Evolutionary conservation across 2,113 vertebrate species (phyloP).

Genomic region (Ceyx margarethae): DNA sequence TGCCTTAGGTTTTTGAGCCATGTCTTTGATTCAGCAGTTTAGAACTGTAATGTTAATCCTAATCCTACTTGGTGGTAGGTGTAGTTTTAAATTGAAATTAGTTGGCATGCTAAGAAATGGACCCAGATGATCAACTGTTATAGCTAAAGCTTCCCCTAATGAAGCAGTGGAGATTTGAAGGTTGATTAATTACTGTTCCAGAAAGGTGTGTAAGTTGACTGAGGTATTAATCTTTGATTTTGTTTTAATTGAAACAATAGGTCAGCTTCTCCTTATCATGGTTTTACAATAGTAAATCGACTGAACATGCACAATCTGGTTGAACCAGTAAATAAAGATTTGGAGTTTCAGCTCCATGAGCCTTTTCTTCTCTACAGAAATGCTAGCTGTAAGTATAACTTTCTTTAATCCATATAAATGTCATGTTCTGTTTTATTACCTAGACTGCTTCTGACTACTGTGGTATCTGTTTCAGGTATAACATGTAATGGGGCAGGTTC

Average conservation of each 20-base stretch:
- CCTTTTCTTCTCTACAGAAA: conserved; percentile 97
- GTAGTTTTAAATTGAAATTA: neutral
- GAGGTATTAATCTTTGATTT: neutral
- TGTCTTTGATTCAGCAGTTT: neutral
- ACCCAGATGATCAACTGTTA: neutral
- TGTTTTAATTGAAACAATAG: conserved; percentile 72
- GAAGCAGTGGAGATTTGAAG: neutral
- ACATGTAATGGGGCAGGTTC: neutral
- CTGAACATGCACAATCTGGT: conserved; percentile 94
- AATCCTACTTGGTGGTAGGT: neutral
- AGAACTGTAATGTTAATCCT: neutral
- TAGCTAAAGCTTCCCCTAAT: neutral
- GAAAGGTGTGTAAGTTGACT: neutral
- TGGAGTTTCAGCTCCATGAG: conserved; percentile 97
- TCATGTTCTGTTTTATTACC: neutral
- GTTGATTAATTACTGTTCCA: neutral
- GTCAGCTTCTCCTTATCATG: conserved; percentile 93
- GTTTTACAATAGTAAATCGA: conserved; percentile 98
- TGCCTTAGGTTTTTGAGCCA: neutral
- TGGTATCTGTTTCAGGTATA: neutral
- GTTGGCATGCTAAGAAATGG: neutral
- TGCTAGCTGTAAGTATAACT: conserved; percentile 82
- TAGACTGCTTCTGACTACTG: neutral
- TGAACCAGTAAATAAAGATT: conserved; percentile 96
- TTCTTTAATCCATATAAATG: neutral